These are phyloP conservation scores for Molossus alvarezi DNA, from an alignment of 2,797 vertebrate species.

Conservation along the genomic window DNA sequence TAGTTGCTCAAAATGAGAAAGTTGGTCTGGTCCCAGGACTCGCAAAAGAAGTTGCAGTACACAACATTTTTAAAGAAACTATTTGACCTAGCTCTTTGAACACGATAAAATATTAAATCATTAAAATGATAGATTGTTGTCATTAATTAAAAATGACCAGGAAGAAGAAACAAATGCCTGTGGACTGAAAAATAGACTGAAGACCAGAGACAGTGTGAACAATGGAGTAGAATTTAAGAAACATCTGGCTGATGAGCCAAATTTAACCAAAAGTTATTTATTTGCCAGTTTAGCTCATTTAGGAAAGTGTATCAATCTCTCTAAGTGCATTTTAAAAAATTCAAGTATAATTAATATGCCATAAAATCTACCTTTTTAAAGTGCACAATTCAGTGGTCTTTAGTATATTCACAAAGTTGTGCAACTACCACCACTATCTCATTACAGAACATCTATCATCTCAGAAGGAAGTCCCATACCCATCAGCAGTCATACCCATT, in stretches of 20 bases:
- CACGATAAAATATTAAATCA: neutral
- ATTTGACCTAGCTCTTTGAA: conserved; percentile 30
- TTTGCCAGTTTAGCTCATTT: conserved; percentile 47
- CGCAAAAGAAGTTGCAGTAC: neutral
- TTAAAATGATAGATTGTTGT: neutral
- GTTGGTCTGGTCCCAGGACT: neutral
- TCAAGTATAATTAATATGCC: neutral
- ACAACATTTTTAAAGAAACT: neutral
- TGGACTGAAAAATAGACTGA: neutral
- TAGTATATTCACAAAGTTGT: neutral
- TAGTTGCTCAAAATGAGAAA: neutral
- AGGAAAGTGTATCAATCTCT: neutral
- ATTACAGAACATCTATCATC: neutral
- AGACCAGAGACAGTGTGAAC: neutral
- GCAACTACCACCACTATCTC: neutral
- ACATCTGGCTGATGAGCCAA: neutral
- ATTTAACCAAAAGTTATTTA: conserved; percentile 19
- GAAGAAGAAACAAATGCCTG: neutral
- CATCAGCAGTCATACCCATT: neutral
- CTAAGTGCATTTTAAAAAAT: neutral
- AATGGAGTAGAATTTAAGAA: neutral
- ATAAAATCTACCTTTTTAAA: conserved; percentile 34
- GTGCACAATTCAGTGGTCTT: neutral
- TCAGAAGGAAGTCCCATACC: neutral
- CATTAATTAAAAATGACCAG: conserved; percentile 2